Percentiles rank a stretch among this genome's conserved stretches.
Evolutionary conservation across 2,888 invertebrate genomes (phyloP).

Genomic region (Orthosia gracilis): DNA sequence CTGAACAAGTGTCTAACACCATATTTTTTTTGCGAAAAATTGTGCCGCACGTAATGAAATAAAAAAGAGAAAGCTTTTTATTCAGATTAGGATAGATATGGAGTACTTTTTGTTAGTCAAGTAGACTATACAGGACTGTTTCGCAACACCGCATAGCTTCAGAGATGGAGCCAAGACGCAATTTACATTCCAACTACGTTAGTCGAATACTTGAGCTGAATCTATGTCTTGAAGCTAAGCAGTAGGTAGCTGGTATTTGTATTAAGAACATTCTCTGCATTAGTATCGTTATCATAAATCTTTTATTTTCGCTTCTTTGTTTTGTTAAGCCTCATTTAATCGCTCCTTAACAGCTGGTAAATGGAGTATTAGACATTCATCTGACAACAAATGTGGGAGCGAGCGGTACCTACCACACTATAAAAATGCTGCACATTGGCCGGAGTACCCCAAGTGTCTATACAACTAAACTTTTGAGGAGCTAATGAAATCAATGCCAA

Average conservation of each 20-base stretch:
- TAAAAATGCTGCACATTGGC: no score
- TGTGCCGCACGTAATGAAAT: conserved; percentile 27
- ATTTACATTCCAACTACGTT: conserved; percentile 59
- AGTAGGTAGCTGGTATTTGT: conserved; percentile 34
- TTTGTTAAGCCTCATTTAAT: neutral
- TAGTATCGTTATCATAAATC: neutral
- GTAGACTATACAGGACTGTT: conserved; percentile 17
- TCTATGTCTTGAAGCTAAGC: conserved; percentile 42
- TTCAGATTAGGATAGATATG: conserved; percentile 46
- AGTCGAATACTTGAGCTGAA: conserved; percentile 51
- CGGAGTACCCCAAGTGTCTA: neutral
- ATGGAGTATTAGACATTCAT: neutral
- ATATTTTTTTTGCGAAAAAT: conserved; percentile 16
- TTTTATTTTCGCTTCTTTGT: conserved; percentile 1
- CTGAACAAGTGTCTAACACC: conserved; percentile 15
- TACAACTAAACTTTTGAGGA: neutral
- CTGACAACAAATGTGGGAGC: neutral
- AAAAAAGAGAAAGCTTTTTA: conserved; percentile 46
- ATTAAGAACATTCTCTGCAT: conserved; percentile 33
- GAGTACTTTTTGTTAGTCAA: conserved; percentile 41
- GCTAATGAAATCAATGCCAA: neutral
- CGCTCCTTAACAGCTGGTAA: neutral
- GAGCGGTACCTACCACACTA: no score
- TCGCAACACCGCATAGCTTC: conserved; percentile 29
- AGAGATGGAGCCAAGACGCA: conserved; percentile 34